phyloP scores from a whole-genome alignment of 2,888 invertebrate species.

The Scaptomyza flava region DNA sequence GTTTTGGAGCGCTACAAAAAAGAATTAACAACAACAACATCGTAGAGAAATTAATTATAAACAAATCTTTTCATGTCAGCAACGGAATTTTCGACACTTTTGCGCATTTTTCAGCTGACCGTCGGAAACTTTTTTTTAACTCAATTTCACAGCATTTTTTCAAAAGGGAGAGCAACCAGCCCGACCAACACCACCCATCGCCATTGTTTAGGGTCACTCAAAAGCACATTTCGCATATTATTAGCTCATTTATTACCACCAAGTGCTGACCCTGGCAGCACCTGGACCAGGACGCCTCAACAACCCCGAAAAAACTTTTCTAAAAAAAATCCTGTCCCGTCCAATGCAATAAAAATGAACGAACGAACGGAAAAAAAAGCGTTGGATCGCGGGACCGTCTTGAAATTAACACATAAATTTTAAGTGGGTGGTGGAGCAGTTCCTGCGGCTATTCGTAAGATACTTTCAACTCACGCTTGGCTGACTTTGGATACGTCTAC shows the following conservation, averaged over 20 bases:
- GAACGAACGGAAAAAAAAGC: constrained; percentile 55
- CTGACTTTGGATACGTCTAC: constrained; percentile 35
- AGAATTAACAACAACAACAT: constrained; percentile 16
- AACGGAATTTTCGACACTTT: constrained; percentile 77
- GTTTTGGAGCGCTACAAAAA: constrained; percentile 44
- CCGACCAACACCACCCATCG: neutral
- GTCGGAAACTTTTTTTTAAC: constrained; percentile 32
- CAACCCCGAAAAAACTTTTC: constrained; percentile 46
- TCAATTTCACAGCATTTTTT: constrained; percentile 67
- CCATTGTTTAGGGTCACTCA: constrained; percentile 76
- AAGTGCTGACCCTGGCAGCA: constrained; percentile 68
- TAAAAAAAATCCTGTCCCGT: constrained; percentile 64
- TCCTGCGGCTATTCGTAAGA: constrained; percentile 54
- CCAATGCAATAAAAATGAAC: constrained; percentile 56
- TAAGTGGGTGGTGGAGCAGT: constrained; percentile 52
- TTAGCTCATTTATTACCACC: constrained; percentile 82
- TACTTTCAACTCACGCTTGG: constrained; percentile 59
- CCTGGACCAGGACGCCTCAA: constrained; percentile 49
- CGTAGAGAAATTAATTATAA: constrained; percentile 73
- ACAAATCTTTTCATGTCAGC: constrained; percentile 78
- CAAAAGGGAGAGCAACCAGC: neutral
- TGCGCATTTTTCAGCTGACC: constrained; percentile 67
- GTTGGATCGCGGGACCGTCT: constrained; percentile 60
- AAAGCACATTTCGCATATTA: constrained; percentile 83
- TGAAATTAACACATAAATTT: constrained; percentile 84